Evolutionary conservation across 2,888 invertebrate species (phyloP), one percentile per base, ranked within the genome.

Genomic region (Zaprionus lineosus): DNA sequence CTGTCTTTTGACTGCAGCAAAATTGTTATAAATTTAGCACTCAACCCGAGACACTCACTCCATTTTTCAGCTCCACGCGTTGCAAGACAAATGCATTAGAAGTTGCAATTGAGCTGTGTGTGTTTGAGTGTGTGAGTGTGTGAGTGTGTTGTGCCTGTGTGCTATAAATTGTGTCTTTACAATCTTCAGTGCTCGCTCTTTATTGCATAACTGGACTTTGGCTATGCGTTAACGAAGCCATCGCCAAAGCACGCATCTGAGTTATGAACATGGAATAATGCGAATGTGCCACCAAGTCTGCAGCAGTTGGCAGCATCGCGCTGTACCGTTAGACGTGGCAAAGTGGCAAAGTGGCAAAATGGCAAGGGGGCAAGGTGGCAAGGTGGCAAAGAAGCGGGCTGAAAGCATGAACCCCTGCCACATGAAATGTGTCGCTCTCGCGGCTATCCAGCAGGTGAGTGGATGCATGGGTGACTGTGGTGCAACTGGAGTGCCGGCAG

Each of bases 141-240:
- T 43, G 48, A 29, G 51, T 43, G 15, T 48, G 44, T 41, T 55
- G 59, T 59, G n/a, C n/a, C n/a, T n/a, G n/a, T n/a, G n/a, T n/a
- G n/a, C n/a, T n/a, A n/a, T n/a, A n/a, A 66, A 70, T 81, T 70
- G 70, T n/a, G 48, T 46, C 41, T 56, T 28, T 18, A 14, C 36
- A 28, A 29, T 33, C 41, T 50, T 40, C 4, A 40, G 19, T 39
- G 68, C 48, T n/a, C n/a, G n/a, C n/a, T n/a, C 60, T 66, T 60
- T 73, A 70, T 81, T 86, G 82, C 82, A 86, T 86, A 83, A 83
- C 82, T 86, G 86, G 82, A 81, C 78, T 84, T 72, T 73, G 66
- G 69, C 64, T 69, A 72, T 86, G 81, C 84, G 78, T 86, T 81
- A 84, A 84, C 82, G 84, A 85, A 68, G 84, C 66, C 84, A 51